Percentiles rank a stretch among this genome's conserved stretches.
These are phyloP conservation scores for Chroicocephalus ridibundus DNA, from an alignment of 2,113 vertebrate species.

Conservation along the genomic window DNA sequence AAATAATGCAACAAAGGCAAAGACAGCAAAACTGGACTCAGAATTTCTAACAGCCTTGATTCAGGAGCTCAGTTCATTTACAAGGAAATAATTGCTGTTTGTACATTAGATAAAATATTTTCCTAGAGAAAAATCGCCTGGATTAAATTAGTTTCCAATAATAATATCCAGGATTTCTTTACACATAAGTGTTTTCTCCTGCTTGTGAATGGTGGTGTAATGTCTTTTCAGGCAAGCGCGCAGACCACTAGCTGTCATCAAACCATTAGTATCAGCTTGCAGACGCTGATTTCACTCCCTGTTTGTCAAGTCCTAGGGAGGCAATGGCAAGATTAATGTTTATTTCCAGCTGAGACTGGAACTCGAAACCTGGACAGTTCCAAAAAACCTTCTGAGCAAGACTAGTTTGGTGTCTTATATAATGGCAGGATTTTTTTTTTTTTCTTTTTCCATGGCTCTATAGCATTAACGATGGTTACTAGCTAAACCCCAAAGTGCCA, in stretches of 20 bases:
- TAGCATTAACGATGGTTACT: background rate
- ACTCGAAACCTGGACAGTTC: background rate
- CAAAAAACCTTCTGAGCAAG: background rate
- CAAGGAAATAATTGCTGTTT: background rate
- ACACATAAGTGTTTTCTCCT: background rate
- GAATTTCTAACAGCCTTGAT: background rate
- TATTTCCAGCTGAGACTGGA: slow-evolving; percentile 44
- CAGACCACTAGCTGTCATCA: slow-evolving; percentile 47
- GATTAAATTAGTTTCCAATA: background rate
- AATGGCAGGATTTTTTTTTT: background rate
- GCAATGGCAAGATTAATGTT: slow-evolving; percentile 50
- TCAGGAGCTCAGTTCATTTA: background rate
- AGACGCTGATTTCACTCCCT: background rate
- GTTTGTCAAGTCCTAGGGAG: slow-evolving; percentile 39
- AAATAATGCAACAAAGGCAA: background rate
- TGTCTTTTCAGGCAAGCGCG: background rate
- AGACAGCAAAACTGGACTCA: background rate
- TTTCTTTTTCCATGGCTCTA: background rate
- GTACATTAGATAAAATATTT: background rate
- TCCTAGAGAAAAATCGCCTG: background rate
- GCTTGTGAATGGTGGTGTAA: background rate
- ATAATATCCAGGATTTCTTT: background rate
- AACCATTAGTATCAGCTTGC: slow-evolving; percentile 59
- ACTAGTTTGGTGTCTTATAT: background rate
- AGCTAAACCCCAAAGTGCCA: background rate